These are phyloP conservation scores for Perccottus glenii DNA, from an alignment of 2,113 vertebrate genomes.

Conservation along the genomic window DNA sequence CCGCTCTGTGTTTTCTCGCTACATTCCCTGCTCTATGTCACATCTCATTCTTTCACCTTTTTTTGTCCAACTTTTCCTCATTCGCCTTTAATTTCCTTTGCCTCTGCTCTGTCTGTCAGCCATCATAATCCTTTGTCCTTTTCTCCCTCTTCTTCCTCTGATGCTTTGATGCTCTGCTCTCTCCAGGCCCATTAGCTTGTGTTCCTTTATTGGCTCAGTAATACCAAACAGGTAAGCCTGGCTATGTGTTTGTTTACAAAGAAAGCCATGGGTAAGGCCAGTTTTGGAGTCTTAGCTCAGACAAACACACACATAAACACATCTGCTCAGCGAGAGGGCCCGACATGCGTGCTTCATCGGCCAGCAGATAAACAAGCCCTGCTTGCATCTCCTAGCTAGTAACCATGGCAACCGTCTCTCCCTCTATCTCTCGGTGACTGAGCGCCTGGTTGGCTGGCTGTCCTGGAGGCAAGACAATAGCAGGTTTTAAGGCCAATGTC, in stretches of 20 bases:
- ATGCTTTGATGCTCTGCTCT: conserved; percentile 18
- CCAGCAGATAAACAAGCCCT: conserved; percentile 82
- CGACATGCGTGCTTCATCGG: conserved; percentile 62
- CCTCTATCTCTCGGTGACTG: conserved; percentile 49
- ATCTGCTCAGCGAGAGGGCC: conserved; percentile 69
- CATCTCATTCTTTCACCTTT: conserved; percentile 20
- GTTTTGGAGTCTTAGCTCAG: conserved; percentile 29
- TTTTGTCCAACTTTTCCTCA: conserved; percentile 29
- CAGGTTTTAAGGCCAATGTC: conserved; percentile 82
- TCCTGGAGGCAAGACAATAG: conserved; percentile 82
- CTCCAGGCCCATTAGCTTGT: conserved; percentile 50
- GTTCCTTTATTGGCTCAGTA: conserved; percentile 46
- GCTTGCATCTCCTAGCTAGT: conserved; percentile 76
- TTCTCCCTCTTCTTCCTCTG: background rate
- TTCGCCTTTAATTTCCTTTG: conserved; percentile 48
- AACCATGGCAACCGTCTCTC: conserved; percentile 80
- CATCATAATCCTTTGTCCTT: conserved; percentile 11
- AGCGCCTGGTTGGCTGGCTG: conserved; percentile 72
- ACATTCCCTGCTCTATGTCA: conserved; percentile 21
- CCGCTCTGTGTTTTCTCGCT: conserved; percentile 21
- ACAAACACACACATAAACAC: conserved; percentile 40
- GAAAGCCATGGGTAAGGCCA: conserved; percentile 39
- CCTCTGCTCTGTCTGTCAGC: conserved; percentile 10
- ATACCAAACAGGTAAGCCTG: conserved; percentile 46
- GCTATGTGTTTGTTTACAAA: conserved; percentile 58